A percentile compares a stretch with the other conserved stretches of the same genome.
Conservation (phyloP, 2,113 vertebrate species). For the Phocoena sinus region DNA sequence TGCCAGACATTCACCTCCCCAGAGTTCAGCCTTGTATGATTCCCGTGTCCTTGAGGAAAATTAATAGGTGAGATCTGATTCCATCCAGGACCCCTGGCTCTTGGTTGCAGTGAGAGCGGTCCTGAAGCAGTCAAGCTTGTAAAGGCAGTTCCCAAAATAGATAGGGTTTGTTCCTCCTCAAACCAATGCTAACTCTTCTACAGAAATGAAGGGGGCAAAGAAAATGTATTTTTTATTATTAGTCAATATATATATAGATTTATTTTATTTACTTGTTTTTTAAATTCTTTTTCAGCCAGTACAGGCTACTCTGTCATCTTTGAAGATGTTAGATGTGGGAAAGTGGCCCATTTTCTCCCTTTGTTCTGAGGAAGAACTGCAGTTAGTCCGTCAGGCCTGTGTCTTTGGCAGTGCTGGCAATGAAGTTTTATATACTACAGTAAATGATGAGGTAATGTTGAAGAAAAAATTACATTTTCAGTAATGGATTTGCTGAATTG, state of each 20-base stretch:
- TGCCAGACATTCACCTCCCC: neutral
- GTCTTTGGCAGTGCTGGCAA: slow-evolving; percentile 95
- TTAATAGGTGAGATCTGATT: neutral
- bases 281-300: slow-evolving; percentile 65
- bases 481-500: slow-evolving; percentile 8
- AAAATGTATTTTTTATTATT: neutral
- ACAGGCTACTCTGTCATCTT: slow-evolving; percentile 73
- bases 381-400: slow-evolving; percentile 93
- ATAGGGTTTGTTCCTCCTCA: neutral
- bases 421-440: slow-evolving; percentile 94
- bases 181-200: neutral
- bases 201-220: neutral
- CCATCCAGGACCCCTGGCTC: neutral
- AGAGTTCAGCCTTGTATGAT: neutral
- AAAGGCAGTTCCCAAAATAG: neutral
- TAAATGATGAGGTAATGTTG: slow-evolving; percentile 92
- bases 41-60: neutral
- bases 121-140: no score
- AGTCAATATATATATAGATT: neutral
- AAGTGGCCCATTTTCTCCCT: slow-evolving; percentile 99
- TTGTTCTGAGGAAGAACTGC: slow-evolving; percentile 92
- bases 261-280: no score
- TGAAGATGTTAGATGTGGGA: slow-evolving; percentile 97
- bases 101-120: neutral
- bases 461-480: neutral